These are phyloP conservation scores for Taenaris catops DNA, from an alignment of 2,888 invertebrate species.

Conservation along the genomic window DNA sequence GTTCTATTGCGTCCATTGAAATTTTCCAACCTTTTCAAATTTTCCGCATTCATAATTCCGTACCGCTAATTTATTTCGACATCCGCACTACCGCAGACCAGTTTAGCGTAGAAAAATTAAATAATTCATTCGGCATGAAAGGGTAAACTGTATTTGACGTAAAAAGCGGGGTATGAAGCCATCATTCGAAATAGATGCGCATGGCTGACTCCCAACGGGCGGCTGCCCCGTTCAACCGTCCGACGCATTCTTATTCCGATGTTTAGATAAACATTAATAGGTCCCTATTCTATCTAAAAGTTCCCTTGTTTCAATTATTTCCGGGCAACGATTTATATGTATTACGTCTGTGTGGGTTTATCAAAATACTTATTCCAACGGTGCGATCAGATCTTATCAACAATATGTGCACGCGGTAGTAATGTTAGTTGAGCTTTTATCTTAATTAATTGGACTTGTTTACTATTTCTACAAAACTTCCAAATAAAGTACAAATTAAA, in stretches of 20 bases:
- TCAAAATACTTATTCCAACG: constrained; percentile 55
- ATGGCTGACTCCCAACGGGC: constrained; percentile 54
- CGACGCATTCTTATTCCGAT: constrained; percentile 66
- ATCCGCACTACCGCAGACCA: constrained; percentile 46
- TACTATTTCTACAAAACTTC: constrained; percentile 3
- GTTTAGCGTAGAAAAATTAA: constrained; percentile 68
- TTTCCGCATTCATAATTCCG: constrained; percentile 21
- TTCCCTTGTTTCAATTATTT: constrained; percentile 65
- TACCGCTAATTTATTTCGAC: constrained; percentile 61
- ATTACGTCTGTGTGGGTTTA: constrained; percentile 27
- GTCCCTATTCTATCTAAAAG: constrained; percentile 49
- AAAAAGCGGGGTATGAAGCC: constrained; percentile 60
- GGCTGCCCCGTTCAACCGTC: constrained; percentile 46
- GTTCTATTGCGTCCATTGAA: constrained; percentile 15
- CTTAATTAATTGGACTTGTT: constrained; percentile 8
- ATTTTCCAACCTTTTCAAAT: constrained; percentile 17
- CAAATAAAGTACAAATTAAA: too few species aligned
- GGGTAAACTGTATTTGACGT: constrained; percentile 71
- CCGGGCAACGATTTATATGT: constrained; percentile 61
- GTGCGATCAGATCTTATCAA: constrained; percentile 54
- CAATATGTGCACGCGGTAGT: constrained; percentile 31
- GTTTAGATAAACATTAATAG: constrained; percentile 73
- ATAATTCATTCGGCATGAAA: constrained; percentile 73
- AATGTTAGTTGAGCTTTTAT: constrained; percentile 5
- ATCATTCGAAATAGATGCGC: constrained; percentile 60